Base-by-base conservation (phyloP, 2,113 vertebrate genomes). In the Pristiophorus japonicus region DNA sequence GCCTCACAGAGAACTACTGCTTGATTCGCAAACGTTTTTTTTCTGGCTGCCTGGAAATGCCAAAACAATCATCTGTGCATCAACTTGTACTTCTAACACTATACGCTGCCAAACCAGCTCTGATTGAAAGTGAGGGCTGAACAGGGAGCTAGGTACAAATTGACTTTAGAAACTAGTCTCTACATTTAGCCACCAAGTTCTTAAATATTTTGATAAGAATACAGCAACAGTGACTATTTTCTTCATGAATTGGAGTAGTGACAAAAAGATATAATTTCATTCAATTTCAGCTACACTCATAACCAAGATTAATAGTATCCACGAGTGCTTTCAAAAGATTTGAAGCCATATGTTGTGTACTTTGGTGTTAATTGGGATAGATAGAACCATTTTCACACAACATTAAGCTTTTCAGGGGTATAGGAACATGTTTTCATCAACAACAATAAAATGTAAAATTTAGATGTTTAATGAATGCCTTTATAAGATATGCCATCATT, bases 311-410 rank as follows among this genome's bases (percentile, higher is more conserved):
- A 92, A 93, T 66, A 47, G n/a, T 94, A 10, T 2, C 42, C 92
- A 94, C 4, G 24, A 70, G 3, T 30, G 65, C 66, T 70, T 94
- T 24, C 66, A 94, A 94, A 94, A 70, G 22, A 94, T 94, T 47
- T 94, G 20, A 47, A 94, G 45, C 42, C 93, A 94, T 70, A 70
- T 94, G 93, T 38, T 70, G 42, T 94, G 93, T 42, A 94, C 66
- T 94, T 70, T 70, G 10, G 93, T 94, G 66, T 42, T 94, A 94
- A 94, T 94, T 94, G 93, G 93, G 63, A 94, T 70, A 94, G 42
- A 94, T 67, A 47, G 42, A 70, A 73, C 92, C 42, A 94, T 94
- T 70, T 94, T 94, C 38, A 94, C 93, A 94, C 93, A 94, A 94
- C 93, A 94, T 94, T 70, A 47, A 94, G 91, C 66, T 51, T 51